phyloP scores from a whole-genome alignment of 2,113 vertebrate genomes.

The Tringa solitaria region DNA sequence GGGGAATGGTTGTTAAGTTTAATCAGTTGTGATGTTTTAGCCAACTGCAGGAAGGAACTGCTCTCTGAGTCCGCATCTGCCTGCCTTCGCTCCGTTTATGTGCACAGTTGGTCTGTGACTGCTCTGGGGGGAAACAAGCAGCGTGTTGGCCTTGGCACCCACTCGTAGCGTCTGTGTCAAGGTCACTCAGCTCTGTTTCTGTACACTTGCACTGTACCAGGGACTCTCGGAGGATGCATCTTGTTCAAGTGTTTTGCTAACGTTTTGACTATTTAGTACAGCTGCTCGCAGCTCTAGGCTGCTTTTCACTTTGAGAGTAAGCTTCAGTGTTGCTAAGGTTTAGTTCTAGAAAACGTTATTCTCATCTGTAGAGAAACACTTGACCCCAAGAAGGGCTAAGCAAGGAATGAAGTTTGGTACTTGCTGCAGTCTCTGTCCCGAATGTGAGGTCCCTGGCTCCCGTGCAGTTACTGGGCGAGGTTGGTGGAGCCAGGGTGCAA shows the following conservation, averaged over 20 bases:
- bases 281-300: background rate
- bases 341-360: background rate
- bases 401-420: background rate
- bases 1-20: background rate
- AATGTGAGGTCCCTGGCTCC: background rate
- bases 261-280: background rate
- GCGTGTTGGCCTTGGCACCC: background rate
- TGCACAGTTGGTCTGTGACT: background rate
- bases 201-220: background rate
- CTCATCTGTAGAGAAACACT: background rate
- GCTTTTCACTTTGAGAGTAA: background rate
- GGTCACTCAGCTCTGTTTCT: background rate
- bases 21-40: background rate
- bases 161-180: background rate
- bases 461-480: background rate
- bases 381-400: background rate
- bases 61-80: background rate
- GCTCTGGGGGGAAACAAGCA: background rate
- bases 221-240: background rate
- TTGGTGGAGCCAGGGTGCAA: background rate
- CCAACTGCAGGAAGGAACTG: background rate
- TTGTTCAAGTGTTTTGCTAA: background rate
- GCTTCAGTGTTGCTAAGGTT: background rate
- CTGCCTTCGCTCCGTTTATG: accelerated
- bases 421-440: background rate